These are phyloP conservation scores for Leptogaster cylindrica DNA, from an alignment of 2,888 invertebrate genomes.

Conservation along the genomic window DNA sequence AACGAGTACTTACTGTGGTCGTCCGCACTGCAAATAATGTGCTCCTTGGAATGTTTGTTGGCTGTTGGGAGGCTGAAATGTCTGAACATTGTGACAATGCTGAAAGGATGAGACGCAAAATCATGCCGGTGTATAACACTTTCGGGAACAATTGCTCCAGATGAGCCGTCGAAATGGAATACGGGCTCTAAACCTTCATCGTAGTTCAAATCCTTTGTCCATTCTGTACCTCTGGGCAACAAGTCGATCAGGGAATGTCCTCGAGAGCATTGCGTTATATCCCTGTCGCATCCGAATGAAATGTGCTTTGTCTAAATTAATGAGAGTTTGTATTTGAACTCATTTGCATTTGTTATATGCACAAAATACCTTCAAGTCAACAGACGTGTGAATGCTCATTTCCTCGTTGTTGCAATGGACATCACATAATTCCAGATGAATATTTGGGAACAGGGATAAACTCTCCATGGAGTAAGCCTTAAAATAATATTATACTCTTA, in stretches of 20 bases:
- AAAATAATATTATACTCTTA: not conserved
- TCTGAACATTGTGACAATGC: conserved; percentile 93
- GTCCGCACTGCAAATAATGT: conserved; percentile 95
- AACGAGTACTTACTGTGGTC: conserved; percentile 89
- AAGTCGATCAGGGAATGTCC: conserved; percentile 54
- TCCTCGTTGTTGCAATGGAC: conserved; percentile 60
- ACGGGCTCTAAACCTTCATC: conserved; percentile 90
- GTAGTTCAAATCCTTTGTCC: conserved; percentile 82
- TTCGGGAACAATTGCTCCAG: conserved; percentile 84
- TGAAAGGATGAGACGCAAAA: conserved; percentile 79
- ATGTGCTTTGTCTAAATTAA: conserved; percentile 69
- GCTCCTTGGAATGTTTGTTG: conserved; percentile 93
- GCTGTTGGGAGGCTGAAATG: conserved; percentile 80
- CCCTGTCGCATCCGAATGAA: conserved; percentile 95
- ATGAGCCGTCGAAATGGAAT: conserved; percentile 94
- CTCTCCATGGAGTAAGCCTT: conserved; percentile 58
- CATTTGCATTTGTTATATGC: too few species aligned
- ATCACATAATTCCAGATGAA: conserved; percentile 60
- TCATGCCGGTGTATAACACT: conserved; percentile 72
- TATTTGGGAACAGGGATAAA: conserved; percentile 60
- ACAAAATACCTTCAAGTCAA: conserved; percentile 56
- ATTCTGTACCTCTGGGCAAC: conserved; percentile 69
- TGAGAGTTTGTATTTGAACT: not conserved
- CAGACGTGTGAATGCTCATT: conserved; percentile 57
- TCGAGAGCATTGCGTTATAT: conserved; percentile 62